Evolutionary conservation across 2,888 invertebrate species (phyloP).

Genomic region (Loripinus fragilis): DNA sequence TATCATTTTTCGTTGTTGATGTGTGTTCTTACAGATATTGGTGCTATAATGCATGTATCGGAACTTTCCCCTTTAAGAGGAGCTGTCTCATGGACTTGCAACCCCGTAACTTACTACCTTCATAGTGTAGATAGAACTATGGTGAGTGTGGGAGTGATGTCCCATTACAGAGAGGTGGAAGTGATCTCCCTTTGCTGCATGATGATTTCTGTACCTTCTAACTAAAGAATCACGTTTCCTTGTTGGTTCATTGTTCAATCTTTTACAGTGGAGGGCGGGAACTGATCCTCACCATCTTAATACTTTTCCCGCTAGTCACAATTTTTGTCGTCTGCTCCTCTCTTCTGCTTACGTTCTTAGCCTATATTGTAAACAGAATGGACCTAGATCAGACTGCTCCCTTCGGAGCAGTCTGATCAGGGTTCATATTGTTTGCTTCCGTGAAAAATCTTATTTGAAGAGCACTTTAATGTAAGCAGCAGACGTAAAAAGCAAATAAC

Average conservation of each 20-base stretch:
- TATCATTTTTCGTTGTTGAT: not conserved
- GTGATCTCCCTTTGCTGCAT: conserved; percentile 53
- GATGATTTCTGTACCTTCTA: conserved; percentile 13
- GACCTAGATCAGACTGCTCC: too few relatives aligned
- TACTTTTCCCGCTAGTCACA: too few relatives aligned
- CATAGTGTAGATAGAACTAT: conserved; percentile 97
- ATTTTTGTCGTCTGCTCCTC: too few relatives aligned
- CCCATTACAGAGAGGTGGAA: conserved; percentile 44
- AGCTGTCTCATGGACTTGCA: conserved; percentile 99
- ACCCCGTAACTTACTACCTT: conserved; percentile 98
- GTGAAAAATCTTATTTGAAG: too few relatives aligned
- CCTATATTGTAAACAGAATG: too few relatives aligned
- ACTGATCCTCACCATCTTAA: too few relatives aligned
- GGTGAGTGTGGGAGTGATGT: conserved; percentile 75
- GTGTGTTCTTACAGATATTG: conserved; percentile 89
- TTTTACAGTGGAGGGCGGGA: not conserved
- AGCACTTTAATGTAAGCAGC: too few relatives aligned
- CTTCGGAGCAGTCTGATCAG: too few relatives aligned
- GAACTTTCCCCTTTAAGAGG: conserved; percentile 98
- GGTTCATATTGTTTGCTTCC: too few relatives aligned
- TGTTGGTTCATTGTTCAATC: not conserved
- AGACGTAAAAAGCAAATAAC: too few relatives aligned
- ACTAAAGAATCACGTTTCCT: conserved; percentile 7
- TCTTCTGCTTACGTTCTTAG: too few relatives aligned
- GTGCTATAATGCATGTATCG: conserved; percentile 98